phyloP scores from a whole-genome alignment of 2,797 vertebrate species.

The Pelochelys cantorii region DNA sequence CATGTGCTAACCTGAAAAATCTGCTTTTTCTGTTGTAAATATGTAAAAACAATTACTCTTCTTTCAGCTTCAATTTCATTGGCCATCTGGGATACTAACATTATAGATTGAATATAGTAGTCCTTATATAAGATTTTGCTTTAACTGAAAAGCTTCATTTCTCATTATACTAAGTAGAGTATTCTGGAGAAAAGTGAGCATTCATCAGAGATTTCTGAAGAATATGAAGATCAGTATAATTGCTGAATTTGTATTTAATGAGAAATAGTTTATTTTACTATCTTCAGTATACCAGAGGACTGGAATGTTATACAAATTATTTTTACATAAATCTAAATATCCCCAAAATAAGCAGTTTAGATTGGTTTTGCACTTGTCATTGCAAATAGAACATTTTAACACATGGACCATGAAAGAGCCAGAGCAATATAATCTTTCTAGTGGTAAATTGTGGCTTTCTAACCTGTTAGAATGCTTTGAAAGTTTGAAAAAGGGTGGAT shows the following conservation, averaged over 20 bases:
- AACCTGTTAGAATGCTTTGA: neutral
- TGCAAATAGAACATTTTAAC: neutral
- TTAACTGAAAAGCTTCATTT: neutral
- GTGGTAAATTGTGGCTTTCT: neutral
- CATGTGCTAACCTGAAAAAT: neutral
- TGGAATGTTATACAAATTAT: neutral
- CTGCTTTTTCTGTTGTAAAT: neutral
- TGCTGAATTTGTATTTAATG: neutral
- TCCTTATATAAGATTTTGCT: neutral
- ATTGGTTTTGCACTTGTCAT: neutral
- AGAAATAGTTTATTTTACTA: neutral
- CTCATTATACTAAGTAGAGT: neutral
- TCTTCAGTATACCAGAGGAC: neutral
- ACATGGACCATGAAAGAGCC: neutral
- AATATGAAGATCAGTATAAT: neutral
- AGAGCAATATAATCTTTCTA: neutral
- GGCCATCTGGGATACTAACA: neutral
- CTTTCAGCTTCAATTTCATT: neutral
- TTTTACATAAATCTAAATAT: neutral
- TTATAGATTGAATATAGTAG: slow-evolving; percentile 16
- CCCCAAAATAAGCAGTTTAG: neutral
- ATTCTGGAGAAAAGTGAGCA: neutral
- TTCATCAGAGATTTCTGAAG: neutral
- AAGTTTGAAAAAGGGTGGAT: neutral
- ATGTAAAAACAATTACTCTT: neutral